phyloP scores from a whole-genome alignment of 2,797 vertebrate genomes.

The Girardinus metallicus region DNA sequence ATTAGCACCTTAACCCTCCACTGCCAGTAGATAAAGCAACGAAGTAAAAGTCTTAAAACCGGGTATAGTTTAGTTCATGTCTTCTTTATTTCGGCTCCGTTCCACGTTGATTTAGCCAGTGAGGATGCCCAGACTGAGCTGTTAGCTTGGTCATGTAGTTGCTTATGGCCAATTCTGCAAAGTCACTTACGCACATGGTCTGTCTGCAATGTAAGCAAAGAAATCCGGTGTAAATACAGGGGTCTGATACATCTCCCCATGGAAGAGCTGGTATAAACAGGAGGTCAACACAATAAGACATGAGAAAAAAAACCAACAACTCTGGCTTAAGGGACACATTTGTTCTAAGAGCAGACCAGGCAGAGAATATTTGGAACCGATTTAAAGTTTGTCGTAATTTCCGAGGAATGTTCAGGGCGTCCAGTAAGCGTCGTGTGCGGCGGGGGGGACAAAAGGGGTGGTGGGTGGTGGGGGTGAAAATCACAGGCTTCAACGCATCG shows the following conservation, averaged over 20 bases:
- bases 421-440: slow-evolving; percentile 30
- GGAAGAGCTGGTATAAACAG: slow-evolving; percentile 26
- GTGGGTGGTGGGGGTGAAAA: too few species aligned
- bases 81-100: not conserved
- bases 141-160: not conserved
- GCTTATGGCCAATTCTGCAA: slow-evolving; percentile 15
- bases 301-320: not conserved
- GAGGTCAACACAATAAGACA: slow-evolving; percentile 22
- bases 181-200: slow-evolving; percentile 22
- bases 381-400: not conserved
- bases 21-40: not conserved
- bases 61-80: not conserved
- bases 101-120: slow-evolving; percentile 5
- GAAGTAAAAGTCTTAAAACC: not conserved
- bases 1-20: too few species aligned
- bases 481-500: slow-evolving; percentile 28
- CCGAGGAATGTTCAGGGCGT: slow-evolving; percentile 23
- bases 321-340: not conserved
- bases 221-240: slow-evolving; percentile 32
- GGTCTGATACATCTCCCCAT: slow-evolving; percentile 33
- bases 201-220: slow-evolving; percentile 41
- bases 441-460: too few species aligned
- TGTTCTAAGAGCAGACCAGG: not conserved
- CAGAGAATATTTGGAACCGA: not conserved
- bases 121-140: not conserved